Evolutionary conservation across 2,888 invertebrate species (phyloP), one percentile per base, ranked within the genome.

Genomic region (Amaurobius ferox): DNA sequence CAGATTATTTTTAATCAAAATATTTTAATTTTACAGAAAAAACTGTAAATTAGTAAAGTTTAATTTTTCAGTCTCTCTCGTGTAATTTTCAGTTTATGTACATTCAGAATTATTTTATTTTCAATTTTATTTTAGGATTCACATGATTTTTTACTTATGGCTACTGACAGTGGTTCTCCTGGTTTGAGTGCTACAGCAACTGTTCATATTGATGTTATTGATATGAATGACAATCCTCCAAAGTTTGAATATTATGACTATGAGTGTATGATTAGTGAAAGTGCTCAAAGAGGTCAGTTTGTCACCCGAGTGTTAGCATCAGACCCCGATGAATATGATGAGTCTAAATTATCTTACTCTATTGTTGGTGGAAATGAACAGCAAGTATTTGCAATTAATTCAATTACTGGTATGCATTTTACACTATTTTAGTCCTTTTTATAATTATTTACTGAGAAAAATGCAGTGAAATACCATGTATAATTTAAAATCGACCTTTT

Each of bases 171-270:
- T 88, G 98, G 97, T 13, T 94, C 94, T 13, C 97, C 97, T 13
- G 77, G 73, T 16, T 93, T 96, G 19, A 94, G 94, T 87, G 95
- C 95, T 88, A 95, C 95, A 1, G 95, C 96, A 11, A 95, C 96
- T 90, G 94, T 98, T 19, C 95, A 96, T 93, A 93, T 98, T 39
- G 93, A 94, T 90, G 96, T 98, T 86, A 92, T 95, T 88, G 97
- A 98, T 92, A 94, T 96, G 92, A 98, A 98, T 92, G 98, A 98
- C 92, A 96, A 96, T 91, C 94, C 96, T 73, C 98, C 98, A 30
- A 77, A 73, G 32, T 88, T 88, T 72, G 94, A 94, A 90, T 95
- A 97, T 91, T 93, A 94, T 28, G 94, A 96, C 28, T 95, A 97
- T 91, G 93, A 94, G 76, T 95, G 95, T 91, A 93, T 93, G 76